A percentile compares a stretch with the other conserved stretches of the same genome.
phyloP scores from a whole-genome alignment of 2,113 vertebrate species.

The Scortum barcoo region DNA sequence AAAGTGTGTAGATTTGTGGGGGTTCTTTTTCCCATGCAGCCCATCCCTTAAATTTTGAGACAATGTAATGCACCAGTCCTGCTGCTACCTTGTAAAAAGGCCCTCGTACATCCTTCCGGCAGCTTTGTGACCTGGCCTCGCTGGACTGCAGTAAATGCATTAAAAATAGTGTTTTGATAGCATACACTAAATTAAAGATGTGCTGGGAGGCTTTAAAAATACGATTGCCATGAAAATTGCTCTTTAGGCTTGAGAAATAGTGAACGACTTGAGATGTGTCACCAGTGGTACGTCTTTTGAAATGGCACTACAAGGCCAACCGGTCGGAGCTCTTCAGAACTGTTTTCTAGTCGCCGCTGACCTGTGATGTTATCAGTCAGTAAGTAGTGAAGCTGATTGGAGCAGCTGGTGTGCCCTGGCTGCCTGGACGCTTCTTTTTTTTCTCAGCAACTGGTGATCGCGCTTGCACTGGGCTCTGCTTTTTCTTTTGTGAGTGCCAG shows the following conservation, averaged over 20 bases:
- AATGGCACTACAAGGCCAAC: constrained; percentile 1
- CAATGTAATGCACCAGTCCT: background rate
- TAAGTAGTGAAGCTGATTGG: constrained; percentile 6
- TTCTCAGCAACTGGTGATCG: constrained; percentile 10
- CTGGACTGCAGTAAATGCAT: background rate
- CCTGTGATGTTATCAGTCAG: constrained; percentile 28
- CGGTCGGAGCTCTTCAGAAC: constrained; percentile 3
- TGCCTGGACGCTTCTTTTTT: constrained; percentile 2
- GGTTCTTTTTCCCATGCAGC: constrained; percentile 19
- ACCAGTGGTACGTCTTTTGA: background rate
- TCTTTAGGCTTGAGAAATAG: constrained; percentile 4
- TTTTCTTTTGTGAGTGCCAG: constrained; percentile 21
- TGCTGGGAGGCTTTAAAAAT: background rate
- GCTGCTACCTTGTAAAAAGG: constrained; percentile 4
- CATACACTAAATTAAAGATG: constrained; percentile 5
- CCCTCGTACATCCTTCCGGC: background rate
- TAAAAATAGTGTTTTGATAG: background rate
- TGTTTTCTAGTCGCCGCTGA: constrained; percentile 28
- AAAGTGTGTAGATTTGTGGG: constrained; percentile 32
- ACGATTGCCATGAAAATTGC: constrained; percentile 2
- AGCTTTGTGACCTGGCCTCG: constrained; percentile 7
- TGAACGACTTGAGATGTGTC: too few species aligned
- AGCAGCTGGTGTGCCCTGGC: constrained; percentile 11
- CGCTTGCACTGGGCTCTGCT: constrained; percentile 6
- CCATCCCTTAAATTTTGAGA: background rate